Conservation (phyloP, 2,888 invertebrate genomes). For the Eristalinus sepulchralis region DNA sequence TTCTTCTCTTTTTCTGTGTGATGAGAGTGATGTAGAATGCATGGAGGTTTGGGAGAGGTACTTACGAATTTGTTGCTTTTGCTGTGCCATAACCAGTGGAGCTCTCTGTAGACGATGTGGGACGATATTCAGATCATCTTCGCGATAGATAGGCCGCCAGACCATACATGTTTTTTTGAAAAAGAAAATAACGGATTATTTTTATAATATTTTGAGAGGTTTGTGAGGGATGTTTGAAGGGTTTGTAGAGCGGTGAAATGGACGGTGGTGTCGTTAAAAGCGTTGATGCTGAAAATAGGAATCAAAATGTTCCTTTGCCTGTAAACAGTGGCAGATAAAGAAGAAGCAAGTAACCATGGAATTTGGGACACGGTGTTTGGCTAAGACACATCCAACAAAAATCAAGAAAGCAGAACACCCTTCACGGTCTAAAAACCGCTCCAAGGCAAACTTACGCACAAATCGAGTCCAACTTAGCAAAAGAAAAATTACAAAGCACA, state of each 20-base stretch:
- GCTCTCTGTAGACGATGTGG: slow-evolving; percentile 49
- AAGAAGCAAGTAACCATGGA: too few species aligned
- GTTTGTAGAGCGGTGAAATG: background rate
- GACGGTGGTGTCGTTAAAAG: background rate
- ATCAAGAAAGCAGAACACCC: too few species aligned
- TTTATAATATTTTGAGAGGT: slow-evolving; percentile 10
- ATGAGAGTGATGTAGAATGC: background rate
- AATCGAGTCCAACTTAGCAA: background rate
- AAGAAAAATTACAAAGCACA: background rate
- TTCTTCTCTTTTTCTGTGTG: slow-evolving; percentile 50
- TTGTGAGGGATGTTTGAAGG: background rate
- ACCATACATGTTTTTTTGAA: slow-evolving; percentile 65
- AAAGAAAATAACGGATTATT: slow-evolving; percentile 8
- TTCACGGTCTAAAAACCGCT: too few species aligned
- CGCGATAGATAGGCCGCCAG: slow-evolving; percentile 52
- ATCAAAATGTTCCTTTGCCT: too few species aligned
- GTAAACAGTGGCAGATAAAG: too few species aligned
- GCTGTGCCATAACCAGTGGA: slow-evolving; percentile 63
- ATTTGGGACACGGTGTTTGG: too few species aligned
- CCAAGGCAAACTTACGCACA: background rate
- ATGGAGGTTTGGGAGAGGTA: background rate
- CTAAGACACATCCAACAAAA: too few species aligned
- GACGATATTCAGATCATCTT: slow-evolving; percentile 61
- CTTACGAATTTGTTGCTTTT: slow-evolving; percentile 56
- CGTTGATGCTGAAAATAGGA: too few species aligned